A percentile compares a stretch with the other conserved stretches of the same genome.
phyloP scores from a whole-genome alignment of 2,797 vertebrate genomes.

The Coracias cyanogaster region DNA sequence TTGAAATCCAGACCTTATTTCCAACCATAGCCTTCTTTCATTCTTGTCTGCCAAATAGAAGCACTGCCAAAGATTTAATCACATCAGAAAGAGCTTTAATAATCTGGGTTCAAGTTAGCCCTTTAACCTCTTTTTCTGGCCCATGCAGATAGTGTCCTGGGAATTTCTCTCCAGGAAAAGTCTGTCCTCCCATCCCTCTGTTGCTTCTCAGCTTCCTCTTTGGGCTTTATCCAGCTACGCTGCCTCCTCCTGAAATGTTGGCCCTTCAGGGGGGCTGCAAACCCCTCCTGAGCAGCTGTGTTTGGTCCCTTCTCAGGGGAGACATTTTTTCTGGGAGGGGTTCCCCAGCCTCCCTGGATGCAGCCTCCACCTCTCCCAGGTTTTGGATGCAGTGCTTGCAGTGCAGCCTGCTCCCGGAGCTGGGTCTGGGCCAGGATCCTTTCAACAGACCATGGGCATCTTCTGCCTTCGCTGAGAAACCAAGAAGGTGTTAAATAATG shows the following conservation, averaged over 20 bases:
- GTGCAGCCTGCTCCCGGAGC: not conserved
- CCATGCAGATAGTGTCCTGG: accelerated
- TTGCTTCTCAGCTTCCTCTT: not conserved
- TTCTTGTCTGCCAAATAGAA: slow-evolving; percentile 5
- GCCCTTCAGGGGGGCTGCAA: not conserved
- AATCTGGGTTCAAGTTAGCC: slow-evolving; percentile 33
- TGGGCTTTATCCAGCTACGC: not conserved
- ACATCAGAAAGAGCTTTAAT: slow-evolving; percentile 45
- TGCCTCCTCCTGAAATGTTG: not conserved
- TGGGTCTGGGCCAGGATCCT: not conserved
- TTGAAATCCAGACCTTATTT: not conserved
- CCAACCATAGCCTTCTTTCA: not conserved
- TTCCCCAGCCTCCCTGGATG: not conserved
- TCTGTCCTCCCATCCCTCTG: not conserved
- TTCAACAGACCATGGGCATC: not conserved
- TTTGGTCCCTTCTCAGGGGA: not conserved
- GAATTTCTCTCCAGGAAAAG: not conserved
- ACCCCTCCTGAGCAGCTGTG: accelerated
- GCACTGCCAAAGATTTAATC: slow-evolving; percentile 36
- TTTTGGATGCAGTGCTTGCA: not conserved
- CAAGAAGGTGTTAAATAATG: not conserved
- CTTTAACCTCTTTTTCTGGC: slow-evolving; percentile 35
- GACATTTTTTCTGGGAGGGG: accelerated
- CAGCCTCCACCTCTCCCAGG: accelerated
- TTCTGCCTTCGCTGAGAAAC: accelerated